Conservation (phyloP, 2,113 vertebrate genomes). For the Pelobates fuscus region DNA sequence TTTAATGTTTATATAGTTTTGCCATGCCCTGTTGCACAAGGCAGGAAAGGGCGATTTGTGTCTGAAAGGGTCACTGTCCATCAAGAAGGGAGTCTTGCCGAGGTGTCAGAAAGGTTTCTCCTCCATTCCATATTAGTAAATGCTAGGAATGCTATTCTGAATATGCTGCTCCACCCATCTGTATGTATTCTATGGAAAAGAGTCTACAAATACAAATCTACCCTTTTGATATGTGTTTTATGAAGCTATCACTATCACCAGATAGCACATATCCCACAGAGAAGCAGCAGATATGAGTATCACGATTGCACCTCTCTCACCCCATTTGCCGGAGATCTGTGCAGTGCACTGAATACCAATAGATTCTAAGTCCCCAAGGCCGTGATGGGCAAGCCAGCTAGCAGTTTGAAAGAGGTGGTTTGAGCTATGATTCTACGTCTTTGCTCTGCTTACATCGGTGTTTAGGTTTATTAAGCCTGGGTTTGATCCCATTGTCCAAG, state of each 20-base stretch:
- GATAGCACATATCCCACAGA: not conserved
- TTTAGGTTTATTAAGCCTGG: constrained; percentile 9
- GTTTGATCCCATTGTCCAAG: not conserved
- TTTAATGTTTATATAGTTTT: too few relatives aligned
- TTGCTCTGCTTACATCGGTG: not conserved
- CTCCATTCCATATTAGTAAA: too few relatives aligned
- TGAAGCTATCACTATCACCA: not conserved
- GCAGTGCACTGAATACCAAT: constrained; percentile 25
- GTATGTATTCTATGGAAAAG: too few relatives aligned
- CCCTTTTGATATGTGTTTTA: too few relatives aligned
- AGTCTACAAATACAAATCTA: too few relatives aligned
- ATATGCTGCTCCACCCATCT: too few relatives aligned
- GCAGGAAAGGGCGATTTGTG: too few relatives aligned
- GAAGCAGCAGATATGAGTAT: not conserved
- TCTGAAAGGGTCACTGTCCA: too few relatives aligned
- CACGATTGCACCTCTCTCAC: not conserved
- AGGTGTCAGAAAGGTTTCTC: too few relatives aligned
- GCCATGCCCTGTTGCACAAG: too few relatives aligned
- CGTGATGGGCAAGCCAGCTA: not conserved
- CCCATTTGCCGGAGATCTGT: not conserved
- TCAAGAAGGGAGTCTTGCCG: too few relatives aligned
- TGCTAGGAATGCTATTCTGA: too few relatives aligned
- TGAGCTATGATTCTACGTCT: not conserved
- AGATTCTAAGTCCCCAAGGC: constrained; percentile 12
- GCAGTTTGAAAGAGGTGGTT: not conserved